Base-by-base conservation (phyloP, 2,888 invertebrate species). In the Brachylomia viminalis region DNA sequence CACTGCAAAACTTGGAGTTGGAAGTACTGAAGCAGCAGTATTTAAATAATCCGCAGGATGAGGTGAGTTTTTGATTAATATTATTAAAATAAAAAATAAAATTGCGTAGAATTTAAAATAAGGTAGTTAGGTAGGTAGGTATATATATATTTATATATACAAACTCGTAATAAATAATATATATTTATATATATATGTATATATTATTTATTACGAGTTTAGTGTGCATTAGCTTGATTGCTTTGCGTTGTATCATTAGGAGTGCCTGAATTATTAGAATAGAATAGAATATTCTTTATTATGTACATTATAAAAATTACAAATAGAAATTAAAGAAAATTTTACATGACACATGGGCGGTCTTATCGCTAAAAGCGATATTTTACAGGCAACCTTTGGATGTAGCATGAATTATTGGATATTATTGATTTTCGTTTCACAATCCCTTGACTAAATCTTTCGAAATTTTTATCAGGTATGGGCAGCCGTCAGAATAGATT, bases 1-100 rank as follows among this genome's bases (percentile, higher is more conserved):
- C 97, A 84, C 95, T 98, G 77, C 97, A 98, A 89, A 97, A 97
- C 72, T 94, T 98, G 92, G 98, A 98, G 79, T 86, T 97, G 85
- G 97, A 97, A 87, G 97, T 97, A 13, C 87, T 97, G 84, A 93
- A 90, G 89, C 97, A 94, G 88, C 97, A 95, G 79, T 95, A 94
- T 82, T 72, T 94, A 84, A 92, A 92, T 64, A 92, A 90, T 82
- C 91, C 93, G 1, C 93, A 92, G 54, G 94, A 94, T 84, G 93
- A 90, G 92, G 96, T 96, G 75, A 94, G 95, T 91, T 69, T 91
- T 69, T 1, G 6, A n/a, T 13, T 54, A 67, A 38, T 13, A 45
- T 23, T 58, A 30, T 10, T 17, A 11, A 7, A 23, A 56, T 8
- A 10, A 38, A 15, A n/a, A n/a, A 38, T n/a, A 4, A 15, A 38